phyloP scores from a whole-genome alignment of 2,113 vertebrate species.

The Indri indri region DNA sequence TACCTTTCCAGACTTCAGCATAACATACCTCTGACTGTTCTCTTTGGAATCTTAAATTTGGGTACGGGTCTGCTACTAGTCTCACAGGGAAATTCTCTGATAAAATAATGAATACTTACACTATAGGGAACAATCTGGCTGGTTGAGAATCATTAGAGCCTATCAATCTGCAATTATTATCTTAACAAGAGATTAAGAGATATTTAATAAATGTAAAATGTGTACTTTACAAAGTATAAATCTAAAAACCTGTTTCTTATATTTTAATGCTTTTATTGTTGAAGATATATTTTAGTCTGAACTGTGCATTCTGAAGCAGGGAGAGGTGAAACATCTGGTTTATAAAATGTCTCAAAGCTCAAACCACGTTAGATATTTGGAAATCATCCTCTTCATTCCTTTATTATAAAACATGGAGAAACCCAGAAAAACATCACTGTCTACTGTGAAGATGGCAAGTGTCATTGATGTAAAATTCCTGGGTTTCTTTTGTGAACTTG shows the following conservation, averaged over 20 bases:
- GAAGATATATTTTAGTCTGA: background rate
- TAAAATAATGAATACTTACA: background rate
- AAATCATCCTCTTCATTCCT: background rate
- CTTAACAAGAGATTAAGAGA: background rate
- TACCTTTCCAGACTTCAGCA: background rate
- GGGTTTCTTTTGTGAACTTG: background rate
- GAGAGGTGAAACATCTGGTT: background rate
- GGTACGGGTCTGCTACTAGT: background rate
- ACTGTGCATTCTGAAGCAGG: background rate
- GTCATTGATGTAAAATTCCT: background rate
- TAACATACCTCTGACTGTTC: background rate
- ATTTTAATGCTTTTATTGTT: background rate
- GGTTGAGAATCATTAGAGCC: background rate
- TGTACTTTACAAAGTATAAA: background rate
- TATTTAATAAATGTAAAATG: background rate
- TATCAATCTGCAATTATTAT: background rate
- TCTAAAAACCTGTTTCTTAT: background rate
- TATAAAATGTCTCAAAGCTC: background rate
- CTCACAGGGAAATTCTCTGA: background rate
- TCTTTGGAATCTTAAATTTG: background rate
- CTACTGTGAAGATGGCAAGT: background rate
- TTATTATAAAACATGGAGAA: background rate
- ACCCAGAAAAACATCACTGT: background rate
- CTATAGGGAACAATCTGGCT: background rate
- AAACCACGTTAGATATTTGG: background rate